phyloP scores from a whole-genome alignment of 2,888 invertebrate species.

The Nephrotoma flavescens region DNA sequence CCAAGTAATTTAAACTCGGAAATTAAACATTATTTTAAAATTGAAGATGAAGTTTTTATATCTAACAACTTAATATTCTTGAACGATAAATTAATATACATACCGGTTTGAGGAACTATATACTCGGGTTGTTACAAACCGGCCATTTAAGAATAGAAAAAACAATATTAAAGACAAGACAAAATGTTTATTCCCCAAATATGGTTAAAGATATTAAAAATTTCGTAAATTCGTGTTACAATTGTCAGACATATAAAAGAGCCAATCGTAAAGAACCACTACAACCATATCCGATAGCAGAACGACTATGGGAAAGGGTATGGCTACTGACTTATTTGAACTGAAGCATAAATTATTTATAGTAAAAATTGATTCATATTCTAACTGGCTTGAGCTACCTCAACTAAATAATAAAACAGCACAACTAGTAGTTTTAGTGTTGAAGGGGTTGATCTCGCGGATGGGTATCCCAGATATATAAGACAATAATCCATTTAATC shows the following conservation, averaged over 20 bases:
- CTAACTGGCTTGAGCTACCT: not conserved
- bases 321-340: not conserved
- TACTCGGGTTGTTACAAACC: not conserved
- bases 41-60: constrained; percentile 5
- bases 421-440: not conserved
- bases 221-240: not conserved
- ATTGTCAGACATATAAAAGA: not conserved
- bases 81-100: not conserved
- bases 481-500: too few species aligned
- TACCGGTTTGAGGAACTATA: not conserved
- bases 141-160: constrained; percentile 6
- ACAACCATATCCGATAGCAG: not conserved
- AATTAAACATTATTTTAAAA: not conserved
- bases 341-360: not conserved
- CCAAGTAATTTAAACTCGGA: not conserved
- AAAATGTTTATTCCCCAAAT: constrained; percentile 7
- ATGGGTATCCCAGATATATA: not conserved
- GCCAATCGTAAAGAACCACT: not conserved
- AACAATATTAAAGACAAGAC: not conserved
- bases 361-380: not conserved
- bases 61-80: not conserved
- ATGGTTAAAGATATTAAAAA: not conserved
- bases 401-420: not conserved
- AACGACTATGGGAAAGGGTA: not conserved
- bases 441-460: not conserved